phyloP scores from a whole-genome alignment of 2,888 invertebrate genomes.

The Myopa tessellatipennis region DNA sequence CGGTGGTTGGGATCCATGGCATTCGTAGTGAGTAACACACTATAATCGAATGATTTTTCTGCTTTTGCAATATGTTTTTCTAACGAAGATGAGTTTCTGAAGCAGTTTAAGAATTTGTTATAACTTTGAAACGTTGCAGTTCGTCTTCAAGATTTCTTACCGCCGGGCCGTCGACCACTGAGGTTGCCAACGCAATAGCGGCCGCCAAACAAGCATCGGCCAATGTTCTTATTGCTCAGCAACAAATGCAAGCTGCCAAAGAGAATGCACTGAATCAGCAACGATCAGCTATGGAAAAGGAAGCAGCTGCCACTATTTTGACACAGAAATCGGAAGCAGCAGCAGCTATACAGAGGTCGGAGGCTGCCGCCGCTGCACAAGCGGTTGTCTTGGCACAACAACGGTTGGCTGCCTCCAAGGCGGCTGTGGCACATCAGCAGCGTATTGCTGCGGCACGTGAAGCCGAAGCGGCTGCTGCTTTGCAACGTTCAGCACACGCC shows the following conservation, averaged over 20 bases:
- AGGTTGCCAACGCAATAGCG: constrained; percentile 78
- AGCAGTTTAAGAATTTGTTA: neutral
- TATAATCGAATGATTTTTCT: neutral
- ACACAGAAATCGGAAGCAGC: constrained; percentile 76
- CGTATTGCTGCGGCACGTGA: constrained; percentile 79
- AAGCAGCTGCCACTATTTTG: constrained; percentile 75
- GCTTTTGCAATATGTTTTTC: neutral
- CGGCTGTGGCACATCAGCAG: constrained; percentile 78
- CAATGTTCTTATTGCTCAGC: constrained; percentile 78
- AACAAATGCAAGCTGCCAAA: constrained; percentile 79
- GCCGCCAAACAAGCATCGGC: constrained; percentile 80
- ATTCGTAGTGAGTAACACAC: constrained; percentile 45
- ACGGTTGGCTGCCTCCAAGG: constrained; percentile 77
- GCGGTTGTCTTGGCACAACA: constrained; percentile 77
- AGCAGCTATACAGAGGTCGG: constrained; percentile 75
- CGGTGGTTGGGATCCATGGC: constrained; percentile 52
- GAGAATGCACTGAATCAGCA: constrained; percentile 79
- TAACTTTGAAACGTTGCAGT: neutral
- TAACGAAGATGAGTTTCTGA: neutral
- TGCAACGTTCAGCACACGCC: constrained; percentile 77
- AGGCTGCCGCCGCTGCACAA: constrained; percentile 76
- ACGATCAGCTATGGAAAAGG: constrained; percentile 79
- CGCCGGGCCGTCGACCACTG: constrained; percentile 71
- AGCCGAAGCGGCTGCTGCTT: constrained; percentile 78
- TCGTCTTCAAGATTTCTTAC: constrained; percentile 22